Evolutionary conservation across 1,140 invertebrate genomes (phyloP), one percentile per base, ranked within the genome.

Genomic region (Drosophila sulfurigaster): DNA sequence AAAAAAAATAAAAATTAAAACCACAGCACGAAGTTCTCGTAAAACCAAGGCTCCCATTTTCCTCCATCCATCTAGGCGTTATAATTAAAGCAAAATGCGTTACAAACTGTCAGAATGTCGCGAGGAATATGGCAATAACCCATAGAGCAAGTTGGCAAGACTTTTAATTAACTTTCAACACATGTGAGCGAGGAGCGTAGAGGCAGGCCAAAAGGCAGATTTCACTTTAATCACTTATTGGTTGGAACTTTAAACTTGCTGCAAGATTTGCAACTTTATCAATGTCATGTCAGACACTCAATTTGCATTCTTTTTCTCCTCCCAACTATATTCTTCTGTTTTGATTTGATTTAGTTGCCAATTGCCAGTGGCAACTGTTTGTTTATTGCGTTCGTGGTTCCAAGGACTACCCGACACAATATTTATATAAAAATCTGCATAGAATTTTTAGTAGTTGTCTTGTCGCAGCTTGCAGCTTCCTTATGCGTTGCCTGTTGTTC

Each of bases 351-450:
- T 87, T 80, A 80, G 77, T 80, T 79, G 28, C 20, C 25, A 32
- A 8, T 16, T n/a, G 41, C 57, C 38, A 57, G 30, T 13, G 38
- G 66, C 51, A 63, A 54, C 63, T 46, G 54, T 66, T 72, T 72
- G 69, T 66, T 63, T 72, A 30, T 41, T 11, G 8, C 8, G 46
- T 25, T 38, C 7, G 5, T 3, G 54, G 10, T 45, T 67, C 15
- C 46, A 54, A 4, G 35, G 32, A 57, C 75, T 75, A 75, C 77
- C 85, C 88, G 80, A 66, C 77, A 83, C 68, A 88, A 88, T 89
- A 89, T 88, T 88, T 89, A 87, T 86, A 81, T 80, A 89, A 88
- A 87, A 88, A 83, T 88, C 63, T 67, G 43, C 52, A 67, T 20
- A 56, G 48, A n/a, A 25, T 28, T 64, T 13, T 52, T 62, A 2